Evolutionary conservation across 2,113 vertebrate species (phyloP).

Genomic region (Puma concolor): DNA sequence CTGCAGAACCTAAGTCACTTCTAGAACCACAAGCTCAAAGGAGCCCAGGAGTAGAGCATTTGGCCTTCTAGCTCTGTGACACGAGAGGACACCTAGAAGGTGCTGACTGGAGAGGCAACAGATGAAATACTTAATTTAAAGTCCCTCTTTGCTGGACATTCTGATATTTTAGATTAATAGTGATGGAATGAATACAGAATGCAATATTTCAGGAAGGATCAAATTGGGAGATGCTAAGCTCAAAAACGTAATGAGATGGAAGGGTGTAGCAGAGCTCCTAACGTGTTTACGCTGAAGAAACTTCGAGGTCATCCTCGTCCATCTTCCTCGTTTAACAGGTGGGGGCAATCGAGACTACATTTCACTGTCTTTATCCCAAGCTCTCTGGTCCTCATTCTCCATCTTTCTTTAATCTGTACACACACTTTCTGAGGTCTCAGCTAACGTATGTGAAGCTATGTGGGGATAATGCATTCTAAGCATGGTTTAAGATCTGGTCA

Average conservation of each 20-base stretch:
- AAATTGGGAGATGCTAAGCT: not conserved
- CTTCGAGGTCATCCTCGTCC: not conserved
- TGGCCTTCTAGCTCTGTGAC: not conserved
- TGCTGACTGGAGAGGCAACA: not conserved
- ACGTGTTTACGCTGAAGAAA: not conserved
- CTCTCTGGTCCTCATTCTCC: not conserved
- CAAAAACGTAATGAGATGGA: not conserved
- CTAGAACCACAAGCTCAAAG: not conserved
- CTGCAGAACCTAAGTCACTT: not conserved
- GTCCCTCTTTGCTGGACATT: not conserved
- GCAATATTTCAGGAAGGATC: not conserved
- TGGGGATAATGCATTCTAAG: not conserved
- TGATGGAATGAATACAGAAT: not conserved
- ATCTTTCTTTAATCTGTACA: not conserved
- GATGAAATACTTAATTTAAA: not conserved
- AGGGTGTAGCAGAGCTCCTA: not conserved
- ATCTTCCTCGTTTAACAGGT: not conserved
- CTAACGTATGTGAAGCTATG: not conserved
- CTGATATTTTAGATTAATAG: not conserved
- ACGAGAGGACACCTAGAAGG: not conserved
- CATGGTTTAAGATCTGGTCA: conserved; percentile 32
- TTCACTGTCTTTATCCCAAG: not conserved
- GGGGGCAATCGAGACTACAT: not conserved
- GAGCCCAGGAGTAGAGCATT: not conserved
- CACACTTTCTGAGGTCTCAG: not conserved